These are phyloP conservation scores for Syngnathus acus DNA, from an alignment of 2,797 vertebrate genomes.

Conservation along the genomic window DNA sequence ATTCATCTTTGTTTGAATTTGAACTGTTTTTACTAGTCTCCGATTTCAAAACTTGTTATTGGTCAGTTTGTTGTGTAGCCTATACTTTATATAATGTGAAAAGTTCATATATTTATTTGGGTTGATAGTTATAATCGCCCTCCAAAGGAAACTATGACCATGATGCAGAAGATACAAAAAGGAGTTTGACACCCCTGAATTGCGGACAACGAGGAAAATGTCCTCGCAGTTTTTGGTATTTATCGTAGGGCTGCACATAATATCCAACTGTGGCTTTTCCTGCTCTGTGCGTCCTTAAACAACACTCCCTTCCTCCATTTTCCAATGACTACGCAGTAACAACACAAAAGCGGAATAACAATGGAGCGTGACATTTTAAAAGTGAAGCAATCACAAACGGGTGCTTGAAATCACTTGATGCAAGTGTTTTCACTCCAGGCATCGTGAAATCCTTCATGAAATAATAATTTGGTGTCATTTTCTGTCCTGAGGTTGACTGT, in stretches of 20 bases:
- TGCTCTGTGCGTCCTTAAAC: constrained; percentile 12
- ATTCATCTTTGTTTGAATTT: no score
- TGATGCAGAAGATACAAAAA: no score
- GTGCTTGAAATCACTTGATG: neutral
- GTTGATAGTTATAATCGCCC: no score
- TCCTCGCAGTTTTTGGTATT: neutral
- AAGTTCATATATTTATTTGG: no score
- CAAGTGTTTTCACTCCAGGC: neutral
- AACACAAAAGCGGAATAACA: neutral
- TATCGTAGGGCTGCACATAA: neutral
- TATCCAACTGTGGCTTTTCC: constrained; percentile 7
- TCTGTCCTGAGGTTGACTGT: constrained; percentile 86
- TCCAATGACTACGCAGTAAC: constrained; percentile 18
- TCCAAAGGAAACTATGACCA: no score
- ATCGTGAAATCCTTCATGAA: neutral
- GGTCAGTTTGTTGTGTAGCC: no score
- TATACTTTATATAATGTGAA: no score
- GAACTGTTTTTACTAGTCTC: no score
- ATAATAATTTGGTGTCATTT: constrained; percentile 15
- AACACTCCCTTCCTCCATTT: constrained; percentile 15
- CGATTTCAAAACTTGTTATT: no score
- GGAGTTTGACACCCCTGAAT: no score
- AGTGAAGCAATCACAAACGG: constrained; percentile 1
- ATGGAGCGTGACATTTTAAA: constrained; percentile 1
- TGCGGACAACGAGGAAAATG: neutral